Conservation (phyloP, 2,888 invertebrate species). For the Tanytarsus gracilentus region DNA sequence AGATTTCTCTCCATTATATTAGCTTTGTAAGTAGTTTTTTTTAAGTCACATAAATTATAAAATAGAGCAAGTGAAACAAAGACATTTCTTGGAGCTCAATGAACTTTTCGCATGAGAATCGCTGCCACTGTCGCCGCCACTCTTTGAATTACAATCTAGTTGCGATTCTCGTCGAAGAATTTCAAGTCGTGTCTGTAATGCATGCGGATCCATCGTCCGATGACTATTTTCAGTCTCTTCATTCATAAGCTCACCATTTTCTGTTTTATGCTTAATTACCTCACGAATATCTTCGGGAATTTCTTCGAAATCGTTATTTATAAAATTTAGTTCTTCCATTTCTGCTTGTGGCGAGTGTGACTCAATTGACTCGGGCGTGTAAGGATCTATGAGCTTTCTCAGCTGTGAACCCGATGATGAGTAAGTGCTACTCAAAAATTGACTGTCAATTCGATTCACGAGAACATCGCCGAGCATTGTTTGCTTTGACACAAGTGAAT, state of each 20-base stretch:
- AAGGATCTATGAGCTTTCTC: conserved; percentile 53
- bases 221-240: conserved; percentile 17
- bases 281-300: conserved; percentile 33
- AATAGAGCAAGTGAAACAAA: conserved; percentile 20
- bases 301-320: conserved; percentile 35
- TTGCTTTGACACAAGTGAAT: conserved; percentile 39
- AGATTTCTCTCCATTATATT: neutral
- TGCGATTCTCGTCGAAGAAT: conserved; percentile 30
- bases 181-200: conserved; percentile 54
- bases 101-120: neutral
- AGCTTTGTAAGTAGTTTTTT: neutral
- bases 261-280: conserved; percentile 31
- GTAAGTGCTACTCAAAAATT: conserved; percentile 41
- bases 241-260: conserved; percentile 29
- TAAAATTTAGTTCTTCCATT: conserved; percentile 38
- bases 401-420: conserved; percentile 20
- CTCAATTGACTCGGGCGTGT: conserved; percentile 74
- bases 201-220: conserved; percentile 51
- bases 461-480: conserved; percentile 42
- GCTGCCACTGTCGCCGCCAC: conserved; percentile 4
- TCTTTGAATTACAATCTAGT: conserved; percentile 7
- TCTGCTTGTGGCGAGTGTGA: conserved; percentile 61
- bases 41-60: neutral
- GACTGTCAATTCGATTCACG: conserved; percentile 49
- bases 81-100: conserved; percentile 19